Base-by-base conservation (phyloP, 2,888 invertebrate species). In the Dasysyrphus tricinctus region DNA sequence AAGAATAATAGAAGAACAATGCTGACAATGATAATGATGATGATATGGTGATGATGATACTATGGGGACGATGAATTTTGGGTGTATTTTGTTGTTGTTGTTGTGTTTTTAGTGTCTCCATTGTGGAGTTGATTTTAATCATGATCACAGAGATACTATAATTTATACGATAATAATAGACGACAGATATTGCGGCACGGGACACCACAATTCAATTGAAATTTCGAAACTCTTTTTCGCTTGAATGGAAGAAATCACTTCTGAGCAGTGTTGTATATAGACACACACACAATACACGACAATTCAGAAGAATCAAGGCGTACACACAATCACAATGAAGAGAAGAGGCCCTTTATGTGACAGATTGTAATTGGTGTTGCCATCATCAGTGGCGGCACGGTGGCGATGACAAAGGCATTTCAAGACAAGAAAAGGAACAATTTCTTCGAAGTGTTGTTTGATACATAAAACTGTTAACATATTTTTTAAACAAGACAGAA, bases 141-240 rank as follows among this genome's bases (percentile, higher is more conserved):
- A 32, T 44, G n/a, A 47, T 74, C 32, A 56, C 3, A 70, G 39
- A 65, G 39, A 83, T 70, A 76, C 56, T 51, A 49, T 69, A 77
- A 67, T 76, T 56, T 63, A 24, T 49, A 75, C 29, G 67, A 69
- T 51, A 51, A 69, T 51, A 51, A 69, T 69, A 80, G 63, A 73
- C 63, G 84, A 72, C 57, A 73, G 47, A 76, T 57, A 67, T 73
- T 81, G 81, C 81, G 81, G 85, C 81, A 85, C 81, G 81, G 84
- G 81, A 81, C 81, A 81, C 81, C 81, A 69, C 74, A 85, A 85
- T 85, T 85, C 77, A 80, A 85, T 85, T 85, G 81, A 85, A 85
- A 72, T 81, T 81, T 81, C 74, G 51, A 81, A 85, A 85, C 70
- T 74, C 70, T 81, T 72, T 24, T 77, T 29, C 19, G 24, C 47